Base-by-base conservation (phyloP, 2,797 vertebrate genomes). In the Peromyscus attwateri region DNA sequence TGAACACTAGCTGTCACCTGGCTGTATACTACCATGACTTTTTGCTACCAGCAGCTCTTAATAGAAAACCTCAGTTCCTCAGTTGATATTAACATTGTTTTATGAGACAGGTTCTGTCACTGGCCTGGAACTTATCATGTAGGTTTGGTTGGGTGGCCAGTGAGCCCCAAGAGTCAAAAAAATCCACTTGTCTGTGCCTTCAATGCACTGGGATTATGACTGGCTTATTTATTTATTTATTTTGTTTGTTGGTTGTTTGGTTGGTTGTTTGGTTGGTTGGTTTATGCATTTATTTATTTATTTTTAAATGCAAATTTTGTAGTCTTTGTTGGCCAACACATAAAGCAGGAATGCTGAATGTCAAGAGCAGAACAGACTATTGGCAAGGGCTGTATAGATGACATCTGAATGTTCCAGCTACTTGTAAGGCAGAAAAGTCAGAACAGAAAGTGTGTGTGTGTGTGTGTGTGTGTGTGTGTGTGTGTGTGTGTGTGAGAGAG, bases 371-470 rank as follows among this genome's bases (percentile, higher is more conserved):
- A 55, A 14, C 16, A 0, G 21, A 14, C 3, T 66, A 17, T 46
- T 17, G 34, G 0, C 1, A 40, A 88, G n/a, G 3, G 21, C 37
- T 27, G 1, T 12, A 31, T 1, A 64, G 37, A 60, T 3, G 21
- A 2, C 9, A 3, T 31, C 49, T 70, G 17, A n/a, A 12, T 6
- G 0, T 6, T 25, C 31, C 46, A 14, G 19, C 25, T 66, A 19
- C 19, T 1, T 25, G 0, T 3, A 40, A 16, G 4, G 4, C 21
- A 29, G n/a, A 49, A 57, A 88, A 37, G 4, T 37, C 5, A 2
- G 9, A 60, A 6, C 19, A 4, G 6, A 5, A 49, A 34, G 13
- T 31, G 0, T 27, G 14, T 85, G 27, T 17, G 17, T 57, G 55
- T 57, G 55, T 19, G 55, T 57, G 55, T 60, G 57, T 60, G 57